A percentile compares a stretch with the other conserved stretches of the same genome.
Conservation (phyloP, 2,113 vertebrate genomes). For the Acrocephalus kingi region DNA sequence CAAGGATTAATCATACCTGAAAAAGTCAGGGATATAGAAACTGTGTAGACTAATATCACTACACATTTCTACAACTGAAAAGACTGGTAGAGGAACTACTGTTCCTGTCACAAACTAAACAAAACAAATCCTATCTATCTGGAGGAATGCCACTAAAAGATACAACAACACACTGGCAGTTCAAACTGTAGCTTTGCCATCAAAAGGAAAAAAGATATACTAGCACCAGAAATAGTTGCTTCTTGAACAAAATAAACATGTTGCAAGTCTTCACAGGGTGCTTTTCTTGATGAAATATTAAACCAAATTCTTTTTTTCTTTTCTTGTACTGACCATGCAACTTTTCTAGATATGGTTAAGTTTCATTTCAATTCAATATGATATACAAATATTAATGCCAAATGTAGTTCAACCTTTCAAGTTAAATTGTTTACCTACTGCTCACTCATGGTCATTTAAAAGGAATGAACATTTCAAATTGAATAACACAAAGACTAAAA, state of each 20-base stretch:
- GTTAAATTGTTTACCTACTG: not conserved
- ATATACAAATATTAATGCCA: slow-evolving; percentile 2
- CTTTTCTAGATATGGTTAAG: not conserved
- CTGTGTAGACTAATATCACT: not conserved
- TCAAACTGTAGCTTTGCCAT: slow-evolving; percentile 30
- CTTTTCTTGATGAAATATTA: slow-evolving; percentile 14
- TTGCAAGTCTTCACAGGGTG: slow-evolving; percentile 57
- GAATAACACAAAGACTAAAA: not conserved
- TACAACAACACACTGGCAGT: not conserved
- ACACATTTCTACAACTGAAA: slow-evolving; percentile 32
- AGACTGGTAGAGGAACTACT: slow-evolving; percentile 26
- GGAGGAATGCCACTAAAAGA: slow-evolving; percentile 69
- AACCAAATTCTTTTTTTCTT: not conserved
- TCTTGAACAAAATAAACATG: slow-evolving; percentile 45
- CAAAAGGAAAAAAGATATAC: slow-evolving; percentile 10
- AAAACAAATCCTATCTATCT: slow-evolving; percentile 27
- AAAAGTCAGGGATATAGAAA: not conserved
- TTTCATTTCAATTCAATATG: not conserved
- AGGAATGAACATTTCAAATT: not conserved
- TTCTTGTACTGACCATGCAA: not conserved
- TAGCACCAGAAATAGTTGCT: slow-evolving; percentile 64
- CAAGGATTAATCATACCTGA: slow-evolving; percentile 3
- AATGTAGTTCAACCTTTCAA: not conserved
- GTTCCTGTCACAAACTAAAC: slow-evolving; percentile 26
- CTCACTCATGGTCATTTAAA: not conserved